Base-by-base conservation (phyloP, 2,113 vertebrate genomes). In the Eulemur rufifrons region DNA sequence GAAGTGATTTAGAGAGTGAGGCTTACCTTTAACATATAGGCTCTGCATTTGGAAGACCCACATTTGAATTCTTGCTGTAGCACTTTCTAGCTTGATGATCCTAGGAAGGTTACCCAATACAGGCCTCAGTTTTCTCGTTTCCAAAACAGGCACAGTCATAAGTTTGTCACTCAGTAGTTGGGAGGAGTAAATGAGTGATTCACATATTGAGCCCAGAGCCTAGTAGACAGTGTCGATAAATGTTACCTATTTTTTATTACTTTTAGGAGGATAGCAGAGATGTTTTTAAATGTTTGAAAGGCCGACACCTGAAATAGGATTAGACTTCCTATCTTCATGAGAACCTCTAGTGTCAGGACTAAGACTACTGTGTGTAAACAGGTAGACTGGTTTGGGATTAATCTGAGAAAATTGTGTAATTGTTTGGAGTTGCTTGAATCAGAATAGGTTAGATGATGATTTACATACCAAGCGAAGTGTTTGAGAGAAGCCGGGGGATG, bases 291-390 rank as follows among this genome's bases (percentile, higher is more conserved):
- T 84, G 78, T 91, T 93, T 91, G 76, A 83, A 87, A 71, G 52
- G 14, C 47, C 84, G 52, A 54, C 61, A 21, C 18, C 17, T 92
- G 56, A 83, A 76, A 71, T 32, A 94, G 61, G 25, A 68, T 83
- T 97, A 95, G 83, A 80, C 86, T 63, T 63, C 25, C 12, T 91
- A 23, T 88, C 87, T 95, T 85, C 42, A 52, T 89, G 78, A 80
- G 88, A 52, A 74, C 34, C n/a, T 88, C 5, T 85, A 39, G 6
- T 45, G 45, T 66, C 42, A 63, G 54, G 74, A 92, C 39, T 89
- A 78, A 78, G 74, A 80, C n/a, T 85, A 52, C 37, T 52, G 15
- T 88, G 14, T 77, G 1, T 71, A 91, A 68, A 74, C 8, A 84
- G 5, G 37, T 42, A 34, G 27, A 32, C 81, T 84, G 83, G 56